These are phyloP conservation scores for Diaperis boleti DNA, from an alignment of 2,888 invertebrate genomes.

Conservation along the genomic window DNA sequence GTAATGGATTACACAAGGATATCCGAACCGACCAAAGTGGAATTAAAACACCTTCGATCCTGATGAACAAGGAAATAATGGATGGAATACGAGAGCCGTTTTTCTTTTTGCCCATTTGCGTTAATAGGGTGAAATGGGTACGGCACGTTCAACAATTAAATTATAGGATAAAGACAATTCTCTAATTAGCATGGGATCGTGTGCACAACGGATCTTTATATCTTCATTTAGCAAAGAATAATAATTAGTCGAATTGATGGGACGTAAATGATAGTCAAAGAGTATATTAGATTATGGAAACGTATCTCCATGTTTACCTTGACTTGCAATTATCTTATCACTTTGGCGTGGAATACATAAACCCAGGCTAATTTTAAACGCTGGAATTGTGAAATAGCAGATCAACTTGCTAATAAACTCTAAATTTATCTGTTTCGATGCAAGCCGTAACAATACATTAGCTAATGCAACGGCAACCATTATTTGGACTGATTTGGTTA, in stretches of 20 bases:
- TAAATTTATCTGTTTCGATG: neutral
- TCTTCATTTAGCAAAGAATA: neutral
- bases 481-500: neutral
- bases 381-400: constrained; percentile 5
- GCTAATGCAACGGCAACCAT: neutral
- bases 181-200: constrained; percentile 5
- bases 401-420: neutral
- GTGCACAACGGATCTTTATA: neutral
- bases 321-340: constrained; percentile 40
- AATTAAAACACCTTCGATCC: neutral
- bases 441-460: neutral
- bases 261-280: constrained; percentile 2
- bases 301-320: constrained; percentile 37
- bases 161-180: neutral
- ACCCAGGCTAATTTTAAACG: constrained; percentile 24
- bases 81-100: no score
- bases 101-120: no score
- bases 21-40: neutral
- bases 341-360: constrained; percentile 13
- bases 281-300: constrained; percentile 21
- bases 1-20: constrained; percentile 1
- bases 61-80: no score
- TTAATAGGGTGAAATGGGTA: no score
- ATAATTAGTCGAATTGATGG: constrained; percentile 7
- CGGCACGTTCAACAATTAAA: neutral